Evolutionary conservation across 2,797 vertebrate genomes (phyloP).

Genomic region (Micropoecilia bifurca): DNA sequence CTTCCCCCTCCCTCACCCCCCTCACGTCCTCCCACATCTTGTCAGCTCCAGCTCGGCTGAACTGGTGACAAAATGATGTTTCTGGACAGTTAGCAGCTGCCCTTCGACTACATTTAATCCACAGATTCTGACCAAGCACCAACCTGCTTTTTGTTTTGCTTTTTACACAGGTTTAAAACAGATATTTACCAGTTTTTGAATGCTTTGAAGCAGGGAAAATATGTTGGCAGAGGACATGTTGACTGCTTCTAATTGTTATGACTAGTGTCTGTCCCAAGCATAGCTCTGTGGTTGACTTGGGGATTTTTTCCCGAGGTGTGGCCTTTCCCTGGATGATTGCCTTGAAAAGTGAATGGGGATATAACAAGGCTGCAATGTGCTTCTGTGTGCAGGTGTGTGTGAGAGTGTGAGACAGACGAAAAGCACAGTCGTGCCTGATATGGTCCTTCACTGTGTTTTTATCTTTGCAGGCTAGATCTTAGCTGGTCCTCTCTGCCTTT

Average conservation of each 20-base stretch:
- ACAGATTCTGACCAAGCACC: constrained; percentile 25
- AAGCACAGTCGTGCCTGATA: constrained; percentile 7
- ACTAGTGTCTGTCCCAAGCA: constrained; percentile 45
- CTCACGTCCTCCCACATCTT: constrained; percentile 52
- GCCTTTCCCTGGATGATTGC: constrained; percentile 64
- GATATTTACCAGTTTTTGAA: background rate
- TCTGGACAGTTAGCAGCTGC: constrained; percentile 56
- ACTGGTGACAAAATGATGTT: constrained; percentile 52
- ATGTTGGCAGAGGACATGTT: constrained; percentile 18
- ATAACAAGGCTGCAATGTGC: constrained; percentile 64
- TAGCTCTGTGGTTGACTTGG: constrained; percentile 46
- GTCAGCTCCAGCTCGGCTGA: constrained; percentile 32
- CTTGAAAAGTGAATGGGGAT: constrained; percentile 60
- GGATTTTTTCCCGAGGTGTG: constrained; percentile 64
- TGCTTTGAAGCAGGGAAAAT: constrained; percentile 24
- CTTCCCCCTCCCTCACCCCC: constrained; percentile 10
- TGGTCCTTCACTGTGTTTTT: constrained; percentile 30
- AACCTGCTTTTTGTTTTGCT: background rate
- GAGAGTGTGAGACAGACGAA: background rate
- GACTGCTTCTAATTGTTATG: constrained; percentile 51
- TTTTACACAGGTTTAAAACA: constrained; percentile 4
- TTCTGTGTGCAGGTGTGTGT: constrained; percentile 34
- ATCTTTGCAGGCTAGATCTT: constrained; percentile 36
- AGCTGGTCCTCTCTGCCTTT: constrained; percentile 31
- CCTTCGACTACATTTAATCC: constrained; percentile 47